phyloP scores from a whole-genome alignment of 2,113 vertebrate genomes.

The Jaculus jaculus region DNA sequence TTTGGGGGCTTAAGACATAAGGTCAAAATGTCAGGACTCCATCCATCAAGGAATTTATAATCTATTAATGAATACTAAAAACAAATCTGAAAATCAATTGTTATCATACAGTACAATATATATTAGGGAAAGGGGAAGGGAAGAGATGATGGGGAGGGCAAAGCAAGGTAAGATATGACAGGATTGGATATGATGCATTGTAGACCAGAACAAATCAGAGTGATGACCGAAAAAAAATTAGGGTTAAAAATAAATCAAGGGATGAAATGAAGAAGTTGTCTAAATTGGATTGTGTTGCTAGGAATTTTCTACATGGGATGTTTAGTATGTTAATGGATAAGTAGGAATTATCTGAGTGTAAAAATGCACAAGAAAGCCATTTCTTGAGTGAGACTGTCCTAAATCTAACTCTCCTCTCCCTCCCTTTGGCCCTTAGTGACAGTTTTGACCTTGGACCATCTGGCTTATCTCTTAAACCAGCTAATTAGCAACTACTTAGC shows the following conservation, averaged over 20 bases:
- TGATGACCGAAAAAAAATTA: background rate
- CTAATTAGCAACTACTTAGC: no score
- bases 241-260: background rate
- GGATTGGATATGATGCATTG: fast-evolving
- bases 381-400: background rate
- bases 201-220: background rate
- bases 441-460: background rate
- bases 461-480: background rate
- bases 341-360: background rate
- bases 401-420: background rate
- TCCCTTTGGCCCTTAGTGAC: background rate
- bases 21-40: background rate
- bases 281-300: background rate
- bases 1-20: background rate
- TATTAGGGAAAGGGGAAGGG: background rate
- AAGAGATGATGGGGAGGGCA: no score
- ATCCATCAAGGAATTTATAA: conserved; percentile 5
- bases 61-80: background rate
- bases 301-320: background rate
- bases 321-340: background rate
- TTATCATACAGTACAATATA: background rate
- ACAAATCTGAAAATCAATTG: background rate
- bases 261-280: background rate
- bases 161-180: background rate
- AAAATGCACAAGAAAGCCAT: background rate